Conservation (phyloP, 2,113 vertebrate species). For the Etia nguti region DNA sequence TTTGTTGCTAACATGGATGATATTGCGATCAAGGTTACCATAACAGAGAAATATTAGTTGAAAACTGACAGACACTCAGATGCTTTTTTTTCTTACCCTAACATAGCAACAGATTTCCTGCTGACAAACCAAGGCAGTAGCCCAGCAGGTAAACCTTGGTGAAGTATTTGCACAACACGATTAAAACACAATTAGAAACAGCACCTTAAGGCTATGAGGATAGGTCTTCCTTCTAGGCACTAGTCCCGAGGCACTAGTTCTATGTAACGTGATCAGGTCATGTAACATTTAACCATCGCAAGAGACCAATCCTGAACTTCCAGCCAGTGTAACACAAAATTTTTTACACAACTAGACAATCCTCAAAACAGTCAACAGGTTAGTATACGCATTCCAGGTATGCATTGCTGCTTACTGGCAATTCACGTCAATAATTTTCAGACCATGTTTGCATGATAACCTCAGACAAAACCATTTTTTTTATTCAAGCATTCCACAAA, state of each 20-base stretch:
- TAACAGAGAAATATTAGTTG: not conserved
- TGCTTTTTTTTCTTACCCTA: not conserved
- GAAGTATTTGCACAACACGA: not conserved
- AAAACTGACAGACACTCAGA: not conserved
- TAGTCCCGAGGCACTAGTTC: not conserved
- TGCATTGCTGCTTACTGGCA: not conserved
- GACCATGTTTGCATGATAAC: accelerated
- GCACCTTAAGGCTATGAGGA: not conserved
- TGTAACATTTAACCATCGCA: too few relatives aligned
- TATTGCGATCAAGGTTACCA: not conserved
- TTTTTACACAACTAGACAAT: slow-evolving; percentile 75
- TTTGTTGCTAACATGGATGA: not conserved
- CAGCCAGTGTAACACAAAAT: not conserved
- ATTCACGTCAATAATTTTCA: not conserved
- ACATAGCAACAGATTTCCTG: not conserved
- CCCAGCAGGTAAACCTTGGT: not conserved
- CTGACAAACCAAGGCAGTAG: not conserved
- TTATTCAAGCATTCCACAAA: accelerated
- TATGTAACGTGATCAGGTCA: too few relatives aligned
- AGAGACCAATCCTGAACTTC: not conserved
- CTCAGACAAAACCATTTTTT: not conserved
- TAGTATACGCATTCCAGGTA: not conserved
- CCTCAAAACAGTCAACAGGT: slow-evolving; percentile 17
- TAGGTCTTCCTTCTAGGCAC: not conserved
- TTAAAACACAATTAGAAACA: not conserved